A percentile compares a stretch with the other conserved stretches of the same genome.
Conservation (phyloP, 2,888 invertebrate species). For the Eilema griseolum region DNA sequence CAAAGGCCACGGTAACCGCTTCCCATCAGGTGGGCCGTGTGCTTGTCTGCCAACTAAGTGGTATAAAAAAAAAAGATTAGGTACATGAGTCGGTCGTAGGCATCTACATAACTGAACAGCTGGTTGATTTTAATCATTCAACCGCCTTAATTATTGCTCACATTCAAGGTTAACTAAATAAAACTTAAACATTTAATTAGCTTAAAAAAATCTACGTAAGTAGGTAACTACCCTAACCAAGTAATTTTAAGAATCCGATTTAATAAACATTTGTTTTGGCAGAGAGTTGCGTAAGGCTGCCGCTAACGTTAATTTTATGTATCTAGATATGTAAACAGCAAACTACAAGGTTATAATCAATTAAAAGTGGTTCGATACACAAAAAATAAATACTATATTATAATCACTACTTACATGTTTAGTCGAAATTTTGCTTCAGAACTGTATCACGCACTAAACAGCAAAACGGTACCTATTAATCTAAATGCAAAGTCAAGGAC, state of each 20-base stretch:
- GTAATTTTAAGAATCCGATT: neutral
- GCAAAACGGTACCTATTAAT: neutral
- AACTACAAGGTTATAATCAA: neutral
- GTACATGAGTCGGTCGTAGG: no score
- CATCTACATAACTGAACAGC: no score
- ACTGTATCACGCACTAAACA: constrained; percentile 5
- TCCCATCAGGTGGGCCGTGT: no score
- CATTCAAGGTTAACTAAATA: no score
- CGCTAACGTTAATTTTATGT: neutral
- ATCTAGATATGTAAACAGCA: neutral
- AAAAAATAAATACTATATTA: neutral
- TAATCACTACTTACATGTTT: constrained; percentile 19
- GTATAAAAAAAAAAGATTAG: no score
- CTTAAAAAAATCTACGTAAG: no score
- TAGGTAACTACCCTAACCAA: neutral
- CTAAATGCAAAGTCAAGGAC: constrained; percentile 21
- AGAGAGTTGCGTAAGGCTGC: no score
- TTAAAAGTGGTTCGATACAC: neutral
- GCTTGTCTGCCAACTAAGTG: no score
- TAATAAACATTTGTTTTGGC: neutral
- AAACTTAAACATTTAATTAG: no score
- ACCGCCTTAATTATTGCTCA: no score
- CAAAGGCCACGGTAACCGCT: no score
- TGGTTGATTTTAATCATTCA: no score
- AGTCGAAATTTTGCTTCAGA: neutral